These are phyloP conservation scores for Seriola aureovittata DNA, from an alignment of 2,113 vertebrate species.

Conservation along the genomic window DNA sequence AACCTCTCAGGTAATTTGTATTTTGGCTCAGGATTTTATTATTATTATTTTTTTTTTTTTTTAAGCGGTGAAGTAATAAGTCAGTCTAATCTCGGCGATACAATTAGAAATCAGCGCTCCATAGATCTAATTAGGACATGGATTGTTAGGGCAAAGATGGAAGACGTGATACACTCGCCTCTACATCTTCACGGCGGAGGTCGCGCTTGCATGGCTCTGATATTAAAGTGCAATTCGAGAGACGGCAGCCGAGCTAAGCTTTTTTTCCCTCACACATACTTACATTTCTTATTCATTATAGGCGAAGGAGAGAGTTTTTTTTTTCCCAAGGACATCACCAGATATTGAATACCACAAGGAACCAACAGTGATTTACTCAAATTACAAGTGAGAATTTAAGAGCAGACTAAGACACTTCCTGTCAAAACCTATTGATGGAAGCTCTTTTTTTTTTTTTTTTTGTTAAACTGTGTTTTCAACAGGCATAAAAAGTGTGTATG, in stretches of 20 bases:
- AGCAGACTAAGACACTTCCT: not conserved
- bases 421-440: not conserved
- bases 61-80: conserved; percentile 2
- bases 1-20: conserved; percentile 63
- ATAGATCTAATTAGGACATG: conserved; percentile 54
- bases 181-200: not conserved
- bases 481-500: not conserved
- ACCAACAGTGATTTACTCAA: conserved; percentile 2
- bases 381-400: not conserved
- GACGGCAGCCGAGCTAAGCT: not conserved
- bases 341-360: not conserved
- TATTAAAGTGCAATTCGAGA: conserved; percentile 10
- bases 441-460: not conserved
- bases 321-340: conserved; percentile 15
- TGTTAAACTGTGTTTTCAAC: not conserved
- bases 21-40: not conserved
- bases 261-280: not conserved
- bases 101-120: conserved; percentile 42
- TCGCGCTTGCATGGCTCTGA: not conserved
- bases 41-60: too few relatives aligned
- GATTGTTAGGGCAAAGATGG: conserved; percentile 57
- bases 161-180: conserved; percentile 44
- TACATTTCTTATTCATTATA: not conserved
- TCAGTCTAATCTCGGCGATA: conserved; percentile 3
- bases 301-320: not conserved